Percentiles rank a stretch among this genome's conserved stretches.
phyloP scores from a whole-genome alignment of 2,113 vertebrate genomes.

The Synchiropus splendidus region DNA sequence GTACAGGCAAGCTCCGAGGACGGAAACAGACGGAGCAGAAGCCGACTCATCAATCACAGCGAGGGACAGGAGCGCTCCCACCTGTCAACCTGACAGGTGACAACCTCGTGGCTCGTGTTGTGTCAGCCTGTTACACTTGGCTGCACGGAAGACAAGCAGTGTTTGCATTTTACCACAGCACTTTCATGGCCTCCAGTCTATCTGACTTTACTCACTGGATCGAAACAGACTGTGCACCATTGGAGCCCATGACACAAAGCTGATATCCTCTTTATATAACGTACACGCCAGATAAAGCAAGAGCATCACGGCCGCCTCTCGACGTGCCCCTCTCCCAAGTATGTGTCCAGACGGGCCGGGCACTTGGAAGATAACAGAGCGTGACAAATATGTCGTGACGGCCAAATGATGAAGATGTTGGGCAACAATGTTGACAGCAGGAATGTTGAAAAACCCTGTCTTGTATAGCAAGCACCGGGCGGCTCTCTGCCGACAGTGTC shows the following conservation, averaged over 20 bases:
- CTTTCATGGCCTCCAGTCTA: too few relatives aligned
- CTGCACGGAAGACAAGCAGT: too few relatives aligned
- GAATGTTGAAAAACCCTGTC: conserved; percentile 3
- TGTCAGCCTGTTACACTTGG: too few relatives aligned
- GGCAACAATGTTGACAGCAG: conserved; percentile 2
- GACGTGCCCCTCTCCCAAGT: conserved; percentile 18
- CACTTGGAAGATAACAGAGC: conserved; percentile 22
- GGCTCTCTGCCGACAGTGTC: conserved; percentile 1
- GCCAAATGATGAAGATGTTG: conserved; percentile 25
- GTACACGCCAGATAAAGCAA: conserved; percentile 39
- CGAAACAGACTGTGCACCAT: conserved; percentile 26
- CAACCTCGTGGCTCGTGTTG: too few relatives aligned
- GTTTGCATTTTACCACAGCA: too few relatives aligned
- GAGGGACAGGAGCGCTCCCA: conserved; percentile 24
- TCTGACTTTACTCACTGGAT: too few relatives aligned
- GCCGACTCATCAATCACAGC: conserved; percentile 30
- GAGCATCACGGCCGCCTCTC: conserved; percentile 8
- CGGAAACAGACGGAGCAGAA: conserved; percentile 46
- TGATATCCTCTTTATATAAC: conserved; percentile 36
- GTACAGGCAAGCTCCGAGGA: conserved; percentile 22
- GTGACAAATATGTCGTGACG: conserved; percentile 31
- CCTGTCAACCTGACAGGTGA: conserved; percentile 40
- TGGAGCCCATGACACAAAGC: conserved; percentile 33
- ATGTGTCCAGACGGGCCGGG: conserved; percentile 6
- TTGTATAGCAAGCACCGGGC: not conserved